Evolutionary conservation across 2,113 vertebrate species (phyloP).

Genomic region (Phocoena sinus): DNA sequence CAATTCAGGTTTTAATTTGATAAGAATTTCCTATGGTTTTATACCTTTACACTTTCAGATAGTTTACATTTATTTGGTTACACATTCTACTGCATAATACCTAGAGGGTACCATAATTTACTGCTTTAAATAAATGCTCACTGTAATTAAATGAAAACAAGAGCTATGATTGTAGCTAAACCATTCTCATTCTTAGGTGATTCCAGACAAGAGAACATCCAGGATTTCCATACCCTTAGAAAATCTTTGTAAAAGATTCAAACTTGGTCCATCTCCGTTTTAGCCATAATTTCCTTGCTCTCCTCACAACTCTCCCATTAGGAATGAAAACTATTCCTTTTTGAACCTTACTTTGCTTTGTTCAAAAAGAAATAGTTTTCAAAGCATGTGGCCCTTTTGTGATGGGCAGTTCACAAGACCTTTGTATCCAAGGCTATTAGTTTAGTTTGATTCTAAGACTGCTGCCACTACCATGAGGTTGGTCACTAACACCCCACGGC

Average conservation of each 20-base stretch:
- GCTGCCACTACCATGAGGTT: neutral
- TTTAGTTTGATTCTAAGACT: neutral
- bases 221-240: neutral
- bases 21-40: neutral
- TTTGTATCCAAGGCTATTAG: neutral
- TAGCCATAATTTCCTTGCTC: neutral
- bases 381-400: neutral
- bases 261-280: neutral
- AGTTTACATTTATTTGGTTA: neutral
- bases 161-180: neutral
- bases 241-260: neutral
- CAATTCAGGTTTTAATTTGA: neutral
- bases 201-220: neutral
- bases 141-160: neutral
- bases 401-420: neutral
- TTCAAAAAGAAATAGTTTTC: neutral
- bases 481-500: neutral
- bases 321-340: too few relatives aligned
- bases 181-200: neutral
- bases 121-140: neutral
- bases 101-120: neutral
- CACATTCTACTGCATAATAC: neutral
- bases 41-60: neutral
- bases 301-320: neutral
- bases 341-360: neutral